These are phyloP conservation scores for Dolomedes plantarius DNA, from an alignment of 2,888 invertebrate species.

Conservation along the genomic window DNA sequence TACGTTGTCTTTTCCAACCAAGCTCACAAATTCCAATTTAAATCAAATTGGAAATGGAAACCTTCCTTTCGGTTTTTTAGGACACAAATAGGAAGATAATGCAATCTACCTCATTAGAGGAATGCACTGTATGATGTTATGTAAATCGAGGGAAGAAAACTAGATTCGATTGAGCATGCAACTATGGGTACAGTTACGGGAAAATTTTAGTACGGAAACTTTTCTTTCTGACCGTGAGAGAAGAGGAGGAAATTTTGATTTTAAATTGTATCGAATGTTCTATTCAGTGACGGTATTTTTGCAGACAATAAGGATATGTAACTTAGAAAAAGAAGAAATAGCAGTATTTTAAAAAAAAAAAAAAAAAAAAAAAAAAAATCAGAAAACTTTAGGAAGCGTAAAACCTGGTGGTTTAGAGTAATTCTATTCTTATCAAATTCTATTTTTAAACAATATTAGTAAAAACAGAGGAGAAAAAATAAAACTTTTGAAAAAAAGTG, in stretches of 20 bases:
- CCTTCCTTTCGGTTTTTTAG: neutral
- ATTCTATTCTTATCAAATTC: too few relatives aligned
- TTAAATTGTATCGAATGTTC: neutral
- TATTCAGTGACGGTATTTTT: neutral
- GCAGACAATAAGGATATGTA: too few relatives aligned
- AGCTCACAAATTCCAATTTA: slow-evolving; percentile 12
- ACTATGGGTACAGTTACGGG: neutral
- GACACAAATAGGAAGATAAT: slow-evolving; percentile 18
- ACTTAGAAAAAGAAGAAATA: too few relatives aligned
- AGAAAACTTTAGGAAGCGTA: too few relatives aligned
- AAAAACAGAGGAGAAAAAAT: too few relatives aligned
- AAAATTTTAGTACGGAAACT: neutral
- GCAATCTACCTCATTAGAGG: slow-evolving; percentile 17
- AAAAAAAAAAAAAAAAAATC: too few relatives aligned
- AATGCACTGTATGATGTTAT: neutral
- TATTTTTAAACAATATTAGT: too few relatives aligned
- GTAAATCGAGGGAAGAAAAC: neutral
- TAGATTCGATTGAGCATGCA: neutral
- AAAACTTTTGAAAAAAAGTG: too few relatives aligned
- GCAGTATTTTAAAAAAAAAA: too few relatives aligned
- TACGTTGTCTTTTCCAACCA: neutral
- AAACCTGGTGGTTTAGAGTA: too few relatives aligned
- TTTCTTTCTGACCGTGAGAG: neutral
- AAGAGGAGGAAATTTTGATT: neutral
- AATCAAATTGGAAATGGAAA: slow-evolving; percentile 23